These are phyloP conservation scores for Xiphophorus maculatus DNA, from an alignment of 2,113 vertebrate genomes.

Conservation along the genomic window DNA sequence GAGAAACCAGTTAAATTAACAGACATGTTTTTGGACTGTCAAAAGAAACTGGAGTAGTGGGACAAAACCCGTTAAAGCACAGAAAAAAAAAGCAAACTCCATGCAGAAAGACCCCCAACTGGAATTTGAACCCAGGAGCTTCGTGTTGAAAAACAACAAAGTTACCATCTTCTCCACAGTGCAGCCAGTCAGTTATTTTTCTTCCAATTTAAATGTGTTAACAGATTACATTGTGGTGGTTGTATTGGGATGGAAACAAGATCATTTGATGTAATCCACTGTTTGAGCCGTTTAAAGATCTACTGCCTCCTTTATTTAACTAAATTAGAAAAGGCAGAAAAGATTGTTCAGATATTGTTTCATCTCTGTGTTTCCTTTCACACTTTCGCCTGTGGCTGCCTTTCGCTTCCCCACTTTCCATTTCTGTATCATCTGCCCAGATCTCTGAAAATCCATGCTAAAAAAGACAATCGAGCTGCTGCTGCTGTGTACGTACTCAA, in stretches of 20 bases:
- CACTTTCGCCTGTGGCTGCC: conserved; percentile 16
- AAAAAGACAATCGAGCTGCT: conserved; percentile 35
- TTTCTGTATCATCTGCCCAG: not conserved
- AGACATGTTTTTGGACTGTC: too few species aligned
- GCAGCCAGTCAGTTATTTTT: conserved; percentile 39
- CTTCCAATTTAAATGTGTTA: conserved; percentile 66
- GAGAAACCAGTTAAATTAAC: too few species aligned
- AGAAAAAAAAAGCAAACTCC: too few species aligned
- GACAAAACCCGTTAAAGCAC: too few species aligned
- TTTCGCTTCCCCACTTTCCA: not conserved
- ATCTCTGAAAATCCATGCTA: conserved; percentile 49
- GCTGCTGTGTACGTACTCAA: conserved; percentile 29
- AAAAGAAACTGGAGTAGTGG: too few species aligned
- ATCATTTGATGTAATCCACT: conserved; percentile 60
- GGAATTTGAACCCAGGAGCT: too few species aligned
- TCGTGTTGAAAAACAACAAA: too few species aligned
- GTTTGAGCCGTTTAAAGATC: conserved; percentile 40
- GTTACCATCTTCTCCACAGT: conserved; percentile 11
- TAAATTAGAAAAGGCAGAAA: conserved; percentile 68
- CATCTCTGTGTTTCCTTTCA: conserved; percentile 27
- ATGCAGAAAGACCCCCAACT: too few species aligned
- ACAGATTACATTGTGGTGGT: conserved; percentile 57
- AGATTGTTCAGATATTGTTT: conserved; percentile 32
- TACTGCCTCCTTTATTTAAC: conserved; percentile 42
- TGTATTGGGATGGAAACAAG: conserved; percentile 14